Evolutionary conservation across 2,888 invertebrate species (phyloP), one percentile per base, ranked within the genome.

Genomic region (Lottia scabra): DNA sequence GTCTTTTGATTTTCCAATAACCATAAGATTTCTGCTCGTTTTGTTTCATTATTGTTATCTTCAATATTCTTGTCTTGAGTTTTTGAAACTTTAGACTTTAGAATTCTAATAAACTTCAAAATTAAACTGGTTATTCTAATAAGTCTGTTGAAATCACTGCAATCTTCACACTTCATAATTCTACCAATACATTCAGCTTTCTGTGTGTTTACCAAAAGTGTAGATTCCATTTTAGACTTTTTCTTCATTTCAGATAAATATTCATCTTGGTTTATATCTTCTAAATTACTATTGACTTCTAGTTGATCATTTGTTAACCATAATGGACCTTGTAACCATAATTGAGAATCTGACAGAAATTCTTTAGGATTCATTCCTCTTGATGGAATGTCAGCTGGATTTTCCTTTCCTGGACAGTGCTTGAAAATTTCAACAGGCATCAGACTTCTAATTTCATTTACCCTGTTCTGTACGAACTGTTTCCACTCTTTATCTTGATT

Each of bases 401-500:
- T 48, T 16, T 48, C 48, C 48, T 48, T 48, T 48, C 48, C 48
- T 48, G 48, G 48, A 48, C 48, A 48, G 48, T 48, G 48, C 19
- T 19, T 48, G 48, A 48, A 48, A 19, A 16, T n/a, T 19, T 48
- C n/a, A n/a, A 48, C 19, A 48, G n/a, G 48, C 19, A 48, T 4
- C 19, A 48, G 19, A 48, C 48, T 48, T 48, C 48, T 16, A 48
- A 48, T 19, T 48, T 48, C 48, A 48, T 48, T 48, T 1, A 48
- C 48, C 16, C 48, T 16, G 48, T 48, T 48, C 19, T 48, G 48
- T 13, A 48, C 48, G 16, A 48, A 48, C 48, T 48, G 48, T 8
- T 48, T 48, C 48, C 48, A 48, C 19, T 48, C 48, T 19, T 48
- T 48, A 48, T 48, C 48, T 48, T 48, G n/a, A 48, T 48, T 48